Percentiles rank a stretch among this genome's conserved stretches.
Evolutionary conservation across 2,888 invertebrate genomes (phyloP).

Genomic region (Drosophila sordidapex): DNA sequence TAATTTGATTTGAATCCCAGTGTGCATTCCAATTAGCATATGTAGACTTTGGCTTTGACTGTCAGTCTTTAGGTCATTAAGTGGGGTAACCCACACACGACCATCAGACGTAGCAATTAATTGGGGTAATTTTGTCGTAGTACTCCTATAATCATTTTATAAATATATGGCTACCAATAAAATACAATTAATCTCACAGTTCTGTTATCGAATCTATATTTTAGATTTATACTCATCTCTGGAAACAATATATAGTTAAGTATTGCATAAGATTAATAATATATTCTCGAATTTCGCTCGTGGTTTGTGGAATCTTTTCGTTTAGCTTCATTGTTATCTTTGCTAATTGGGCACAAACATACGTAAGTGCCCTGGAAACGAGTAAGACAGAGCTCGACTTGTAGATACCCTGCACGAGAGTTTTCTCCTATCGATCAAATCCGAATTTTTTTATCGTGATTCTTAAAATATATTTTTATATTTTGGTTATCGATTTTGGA

Average conservation of each 20-base stretch:
- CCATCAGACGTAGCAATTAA: slow-evolving; percentile 49
- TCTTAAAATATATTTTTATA: background rate
- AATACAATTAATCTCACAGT: background rate
- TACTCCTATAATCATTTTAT: slow-evolving; percentile 25
- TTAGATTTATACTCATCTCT: background rate
- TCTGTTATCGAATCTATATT: background rate
- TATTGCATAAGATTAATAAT: background rate
- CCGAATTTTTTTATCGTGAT: background rate
- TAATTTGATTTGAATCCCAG: slow-evolving; percentile 38
- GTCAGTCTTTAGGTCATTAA: slow-evolving; percentile 50
- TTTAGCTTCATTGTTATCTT: slow-evolving; percentile 42
- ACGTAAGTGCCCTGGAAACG: slow-evolving; percentile 37
- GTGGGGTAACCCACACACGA: slow-evolving; percentile 59
- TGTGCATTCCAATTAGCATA: slow-evolving; percentile 58
- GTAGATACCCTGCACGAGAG: background rate
- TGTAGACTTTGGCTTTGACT: slow-evolving; percentile 52
- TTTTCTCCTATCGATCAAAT: background rate
- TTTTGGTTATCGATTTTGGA: no score
- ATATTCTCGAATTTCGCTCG: slow-evolving; percentile 8
- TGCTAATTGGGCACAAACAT: slow-evolving; percentile 20
- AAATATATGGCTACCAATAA: background rate
- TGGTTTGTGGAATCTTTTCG: slow-evolving; percentile 14
- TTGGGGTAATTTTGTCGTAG: slow-evolving; percentile 52
- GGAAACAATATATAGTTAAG: background rate
- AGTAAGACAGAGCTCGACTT: background rate